These are phyloP conservation scores for Bacillus rossius DNA, from an alignment of 1,140 invertebrate species.

Conservation along the genomic window DNA sequence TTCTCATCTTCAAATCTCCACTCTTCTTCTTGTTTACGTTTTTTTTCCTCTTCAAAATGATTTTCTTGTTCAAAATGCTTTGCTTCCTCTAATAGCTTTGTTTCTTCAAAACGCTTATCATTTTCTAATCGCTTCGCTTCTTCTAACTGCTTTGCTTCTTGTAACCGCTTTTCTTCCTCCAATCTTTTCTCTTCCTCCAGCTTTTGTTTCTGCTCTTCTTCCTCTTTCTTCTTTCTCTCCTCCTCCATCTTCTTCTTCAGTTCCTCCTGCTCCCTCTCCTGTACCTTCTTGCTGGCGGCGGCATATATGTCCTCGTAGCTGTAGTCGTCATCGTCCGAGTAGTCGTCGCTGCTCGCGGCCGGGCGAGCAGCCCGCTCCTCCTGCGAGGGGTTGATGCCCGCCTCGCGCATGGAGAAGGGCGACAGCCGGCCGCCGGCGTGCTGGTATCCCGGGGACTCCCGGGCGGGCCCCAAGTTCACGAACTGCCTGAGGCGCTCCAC, in stretches of 20 bases:
- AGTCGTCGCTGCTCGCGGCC: conserved; percentile 25
- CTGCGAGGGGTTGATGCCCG: conserved; percentile 39
- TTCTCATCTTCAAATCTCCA: conserved; percentile 29
- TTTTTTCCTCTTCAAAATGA: conserved; percentile 25
- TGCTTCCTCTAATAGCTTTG: neutral
- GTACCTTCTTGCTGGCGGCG: conserved; percentile 54
- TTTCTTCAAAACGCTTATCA: conserved; percentile 17
- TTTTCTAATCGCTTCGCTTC: conserved; percentile 22
- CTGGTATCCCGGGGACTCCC: neutral
- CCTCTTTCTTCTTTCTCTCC: conserved; percentile 1
- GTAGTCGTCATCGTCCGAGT: conserved; percentile 54
- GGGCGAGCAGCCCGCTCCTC: conserved; percentile 41
- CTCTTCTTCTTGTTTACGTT: conserved; percentile 28
- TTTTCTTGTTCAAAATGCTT: neutral
- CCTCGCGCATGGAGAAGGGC: conserved; percentile 41
- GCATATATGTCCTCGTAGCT: conserved; percentile 61
- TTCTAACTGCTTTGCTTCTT: conserved; percentile 9
- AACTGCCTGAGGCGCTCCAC: conserved; percentile 63
- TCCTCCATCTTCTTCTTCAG: neutral
- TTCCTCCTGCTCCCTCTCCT: conserved; percentile 40
- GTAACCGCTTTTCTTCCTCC: conserved; percentile 21
- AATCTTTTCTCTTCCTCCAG: conserved; percentile 18
- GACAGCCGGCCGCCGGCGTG: conserved; percentile 33
- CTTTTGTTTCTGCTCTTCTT: conserved; percentile 31
- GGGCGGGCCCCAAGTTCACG: conserved; percentile 48